These are phyloP conservation scores for Syngnathus acus DNA, from an alignment of 2,797 vertebrate genomes.

Conservation along the genomic window DNA sequence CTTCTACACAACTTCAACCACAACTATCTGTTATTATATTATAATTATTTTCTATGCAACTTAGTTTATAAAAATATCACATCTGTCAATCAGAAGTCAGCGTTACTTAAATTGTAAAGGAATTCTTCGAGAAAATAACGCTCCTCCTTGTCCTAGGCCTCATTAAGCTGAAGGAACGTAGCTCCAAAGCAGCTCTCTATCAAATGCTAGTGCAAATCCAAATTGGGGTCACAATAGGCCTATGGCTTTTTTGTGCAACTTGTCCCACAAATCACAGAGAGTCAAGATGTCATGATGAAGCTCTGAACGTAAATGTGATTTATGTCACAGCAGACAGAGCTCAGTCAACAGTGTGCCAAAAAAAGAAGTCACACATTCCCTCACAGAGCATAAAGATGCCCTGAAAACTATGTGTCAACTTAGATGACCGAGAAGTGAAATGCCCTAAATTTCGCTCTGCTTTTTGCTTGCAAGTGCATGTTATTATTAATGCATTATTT, in stretches of 20 bases:
- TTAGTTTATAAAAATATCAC: too few species aligned
- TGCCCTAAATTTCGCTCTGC: constrained; percentile 45
- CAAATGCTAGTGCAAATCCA: not conserved
- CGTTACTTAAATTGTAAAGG: too few species aligned
- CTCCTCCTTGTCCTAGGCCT: too few species aligned
- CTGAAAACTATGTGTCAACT: constrained; percentile 30
- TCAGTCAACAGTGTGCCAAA: constrained; percentile 45
- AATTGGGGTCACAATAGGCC: not conserved
- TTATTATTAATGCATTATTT: constrained; percentile 66
- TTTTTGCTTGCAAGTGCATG: constrained; percentile 38
- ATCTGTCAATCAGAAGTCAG: too few species aligned
- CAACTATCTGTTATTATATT: too few species aligned
- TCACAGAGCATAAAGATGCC: constrained; percentile 42
- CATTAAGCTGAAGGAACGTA: too few species aligned
- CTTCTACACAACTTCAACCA: too few species aligned
- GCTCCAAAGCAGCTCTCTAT: too few species aligned
- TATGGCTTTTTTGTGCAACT: not conserved
- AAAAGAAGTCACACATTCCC: constrained; percentile 40
- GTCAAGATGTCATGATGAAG: constrained; percentile 20
- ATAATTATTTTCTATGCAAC: too few species aligned
- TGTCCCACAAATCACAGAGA: not conserved
- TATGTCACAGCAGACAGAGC: constrained; percentile 47
- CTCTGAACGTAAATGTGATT: constrained; percentile 39
- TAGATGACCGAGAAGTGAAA: constrained; percentile 26
- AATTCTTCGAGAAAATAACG: too few species aligned